phyloP scores from a whole-genome alignment of 2,797 vertebrate species.

The Botia kubotai region DNA sequence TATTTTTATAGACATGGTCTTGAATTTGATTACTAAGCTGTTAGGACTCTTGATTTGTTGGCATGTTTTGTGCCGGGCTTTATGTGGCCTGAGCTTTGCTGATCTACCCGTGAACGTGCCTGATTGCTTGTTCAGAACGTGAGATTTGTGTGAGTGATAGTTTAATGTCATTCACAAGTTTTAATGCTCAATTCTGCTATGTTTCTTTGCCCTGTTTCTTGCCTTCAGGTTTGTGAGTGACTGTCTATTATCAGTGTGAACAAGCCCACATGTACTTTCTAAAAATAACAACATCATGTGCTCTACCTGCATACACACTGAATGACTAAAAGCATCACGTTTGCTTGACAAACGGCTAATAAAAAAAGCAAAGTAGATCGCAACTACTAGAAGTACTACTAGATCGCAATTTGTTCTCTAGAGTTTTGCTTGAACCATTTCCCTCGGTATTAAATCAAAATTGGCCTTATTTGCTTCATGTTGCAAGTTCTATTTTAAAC shows the following conservation, averaged over 20 bases:
- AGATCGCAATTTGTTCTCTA: no score
- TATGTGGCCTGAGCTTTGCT: slow-evolving; percentile 73
- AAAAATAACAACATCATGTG: slow-evolving; percentile 3
- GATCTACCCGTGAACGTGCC: slow-evolving; percentile 73
- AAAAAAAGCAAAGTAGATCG: no score
- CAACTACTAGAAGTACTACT: no score
- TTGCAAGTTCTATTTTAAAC: not conserved
- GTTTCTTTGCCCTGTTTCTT: not conserved
- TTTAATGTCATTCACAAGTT: slow-evolving; percentile 32
- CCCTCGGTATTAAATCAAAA: not conserved
- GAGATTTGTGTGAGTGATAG: slow-evolving; percentile 71
- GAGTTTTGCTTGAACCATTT: not conserved
- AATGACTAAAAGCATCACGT: not conserved
- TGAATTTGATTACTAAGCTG: slow-evolving; percentile 52
- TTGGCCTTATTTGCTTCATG: not conserved
- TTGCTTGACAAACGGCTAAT: not conserved
- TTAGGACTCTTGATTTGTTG: slow-evolving; percentile 55
- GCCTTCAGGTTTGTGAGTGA: slow-evolving; percentile 1
- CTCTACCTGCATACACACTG: not conserved
- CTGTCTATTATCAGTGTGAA: not conserved
- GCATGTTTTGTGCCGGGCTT: slow-evolving; percentile 65
- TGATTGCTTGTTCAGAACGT: slow-evolving; percentile 68
- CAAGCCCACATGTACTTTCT: slow-evolving; percentile 5
- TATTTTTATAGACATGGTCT: not conserved
- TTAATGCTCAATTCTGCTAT: not conserved